phyloP scores from a whole-genome alignment of 1,140 invertebrate genomes.

The Heliconius eleuchia region DNA sequence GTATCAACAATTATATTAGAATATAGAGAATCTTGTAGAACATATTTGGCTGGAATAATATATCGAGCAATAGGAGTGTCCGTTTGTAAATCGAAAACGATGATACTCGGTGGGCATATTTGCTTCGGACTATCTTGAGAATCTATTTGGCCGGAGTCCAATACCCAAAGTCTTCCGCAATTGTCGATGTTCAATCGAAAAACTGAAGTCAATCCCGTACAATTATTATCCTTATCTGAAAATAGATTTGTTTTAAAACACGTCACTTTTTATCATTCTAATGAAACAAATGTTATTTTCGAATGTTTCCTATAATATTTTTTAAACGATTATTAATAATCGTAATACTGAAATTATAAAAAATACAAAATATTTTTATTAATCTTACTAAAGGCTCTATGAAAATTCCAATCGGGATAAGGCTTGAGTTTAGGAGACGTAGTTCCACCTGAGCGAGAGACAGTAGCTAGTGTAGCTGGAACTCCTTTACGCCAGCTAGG shows the following conservation, averaged over 20 bases:
- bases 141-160: conserved; percentile 88
- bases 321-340: background rate
- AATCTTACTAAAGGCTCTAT: conserved; percentile 82
- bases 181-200: conserved; percentile 88
- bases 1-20: conserved; percentile 89
- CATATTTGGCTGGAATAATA: conserved; percentile 84
- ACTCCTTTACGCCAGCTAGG: conserved; percentile 91
- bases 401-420: conserved; percentile 89
- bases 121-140: conserved; percentile 82
- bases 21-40: conserved; percentile 87
- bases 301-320: too few relatives aligned
- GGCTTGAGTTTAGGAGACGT: conserved; percentile 85
- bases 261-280: too few relatives aligned
- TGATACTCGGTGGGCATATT: conserved; percentile 87
- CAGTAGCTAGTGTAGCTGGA: conserved; percentile 85
- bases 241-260: conserved; percentile 4
- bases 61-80: conserved; percentile 84
- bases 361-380: background rate
- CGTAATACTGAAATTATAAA: background rate
- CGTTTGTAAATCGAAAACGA: conserved; percentile 87
- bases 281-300: background rate
- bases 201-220: conserved; percentile 87
- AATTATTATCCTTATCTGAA: conserved; percentile 75
- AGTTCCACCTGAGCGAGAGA: conserved; percentile 80
- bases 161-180: conserved; percentile 87